Evolutionary conservation across 1,140 invertebrate genomes (phyloP), one percentile per base, ranked within the genome.

Genomic region (Branchinecta lynchi): DNA sequence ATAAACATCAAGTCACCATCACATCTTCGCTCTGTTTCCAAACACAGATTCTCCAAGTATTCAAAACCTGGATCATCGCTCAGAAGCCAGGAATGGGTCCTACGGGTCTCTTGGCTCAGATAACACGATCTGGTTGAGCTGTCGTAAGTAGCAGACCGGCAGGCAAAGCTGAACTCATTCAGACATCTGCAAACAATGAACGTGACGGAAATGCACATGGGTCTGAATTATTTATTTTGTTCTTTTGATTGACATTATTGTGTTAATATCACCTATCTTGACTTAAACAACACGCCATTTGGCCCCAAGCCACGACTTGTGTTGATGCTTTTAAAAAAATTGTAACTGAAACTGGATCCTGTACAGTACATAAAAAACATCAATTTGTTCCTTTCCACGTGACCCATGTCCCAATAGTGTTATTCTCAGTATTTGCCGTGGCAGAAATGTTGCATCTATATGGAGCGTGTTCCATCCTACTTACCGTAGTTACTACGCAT

Each of bases 31-130:
- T 92, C 89, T 68, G 87, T 89, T 92, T 72, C 91, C 0, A 94
- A 78, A 77, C 91, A 94, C 51, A 90, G 90, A 75, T 94, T 94
- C 81, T 94, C 91, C 72, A 93, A 80, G 77, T 94, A 94, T 77
- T 93, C 91, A 1, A 87, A 86, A 77, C 89, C 89, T 2, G 89
- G 85, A 77, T 93, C 89, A 73, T 91, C 88, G 75, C 89, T 86
- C 43, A 90, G 76, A 5, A 92, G 79, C 74, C 89, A 88, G 6
- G 90, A 89, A 77, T 92, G 89, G 0, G 89, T 91, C 73, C 90
- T 81, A 73, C 89, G 80, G 0, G 90, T 93, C 74, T 90, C 90
- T 69, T 86, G 77, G 76, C 88, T 91, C 10, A 93, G 76, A 3
- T 85, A 86, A 76, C 91, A 94, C 65, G 85, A 89, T 66, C 87